A percentile compares a stretch with the other conserved stretches of the same genome.
Evolutionary conservation across 2,888 invertebrate species (phyloP).

Genomic region (Pachymerium ferrugineum): DNA sequence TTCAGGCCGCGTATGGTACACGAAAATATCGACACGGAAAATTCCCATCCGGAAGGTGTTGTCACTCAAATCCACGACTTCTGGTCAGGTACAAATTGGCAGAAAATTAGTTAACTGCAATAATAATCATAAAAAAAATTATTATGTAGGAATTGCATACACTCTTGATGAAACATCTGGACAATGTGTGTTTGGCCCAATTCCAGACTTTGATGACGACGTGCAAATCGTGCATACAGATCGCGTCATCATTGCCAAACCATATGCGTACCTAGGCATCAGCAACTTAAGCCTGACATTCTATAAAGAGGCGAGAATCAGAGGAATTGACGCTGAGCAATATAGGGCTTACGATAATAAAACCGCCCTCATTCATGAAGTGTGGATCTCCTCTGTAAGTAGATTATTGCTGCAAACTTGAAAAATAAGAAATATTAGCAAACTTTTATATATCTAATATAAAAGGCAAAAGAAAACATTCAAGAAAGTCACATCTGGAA

Average conservation of each 20-base stretch:
- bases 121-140: not conserved
- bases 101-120: not conserved
- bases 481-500: not conserved
- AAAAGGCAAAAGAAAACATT: not conserved
- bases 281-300: not conserved
- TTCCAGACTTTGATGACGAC: not conserved
- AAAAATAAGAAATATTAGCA: not conserved
- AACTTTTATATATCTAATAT: not conserved
- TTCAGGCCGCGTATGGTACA: not conserved
- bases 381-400: conserved; percentile 13
- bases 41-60: not conserved
- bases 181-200: not conserved
- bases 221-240: not conserved
- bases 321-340: not conserved
- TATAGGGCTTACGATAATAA: not conserved
- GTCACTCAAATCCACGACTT: not conserved
- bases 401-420: not conserved
- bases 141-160: not conserved
- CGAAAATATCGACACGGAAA: not conserved
- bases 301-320: not conserved
- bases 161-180: not conserved
- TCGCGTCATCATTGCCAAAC: not conserved
- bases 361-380: not conserved
- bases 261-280: not conserved
- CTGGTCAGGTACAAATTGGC: not conserved